These are phyloP conservation scores for Lissocephala sabroskyi DNA, from an alignment of 2,888 invertebrate species.

Conservation along the genomic window DNA sequence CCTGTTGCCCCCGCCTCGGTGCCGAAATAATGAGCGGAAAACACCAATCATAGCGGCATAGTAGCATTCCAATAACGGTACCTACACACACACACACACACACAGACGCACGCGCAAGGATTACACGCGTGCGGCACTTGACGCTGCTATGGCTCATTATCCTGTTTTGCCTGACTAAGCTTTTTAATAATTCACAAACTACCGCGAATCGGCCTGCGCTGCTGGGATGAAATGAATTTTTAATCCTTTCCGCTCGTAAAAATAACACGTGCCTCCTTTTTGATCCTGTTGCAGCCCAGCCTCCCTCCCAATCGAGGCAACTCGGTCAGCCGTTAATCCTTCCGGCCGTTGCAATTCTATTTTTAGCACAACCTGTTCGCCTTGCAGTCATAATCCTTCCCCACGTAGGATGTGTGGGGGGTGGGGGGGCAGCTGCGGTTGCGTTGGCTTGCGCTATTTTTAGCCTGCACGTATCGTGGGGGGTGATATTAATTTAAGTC, in stretches of 20 bases:
- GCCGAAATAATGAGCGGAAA: conserved; percentile 8
- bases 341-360: background rate
- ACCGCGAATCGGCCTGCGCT: conserved; percentile 5
- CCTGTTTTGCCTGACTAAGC: conserved; percentile 11
- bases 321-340: background rate
- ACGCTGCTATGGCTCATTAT: conserved; percentile 21
- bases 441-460: conserved; percentile 29
- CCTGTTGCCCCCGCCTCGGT: conserved; percentile 20
- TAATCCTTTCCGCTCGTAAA: background rate
- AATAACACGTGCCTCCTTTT: conserved; percentile 2
- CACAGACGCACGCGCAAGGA: background rate
- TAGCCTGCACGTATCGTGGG: conserved; percentile 10
- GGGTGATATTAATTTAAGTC: conserved; percentile 35
- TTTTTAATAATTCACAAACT: conserved; percentile 40
- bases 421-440: too few species aligned
- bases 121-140: conserved; percentile 16
- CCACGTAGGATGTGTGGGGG: too few species aligned
- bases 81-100: conserved; percentile 4
- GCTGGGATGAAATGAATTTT: background rate
- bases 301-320: background rate
- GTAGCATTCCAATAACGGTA: conserved; percentile 27
- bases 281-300: background rate
- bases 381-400: too few species aligned
- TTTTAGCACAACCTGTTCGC: background rate
- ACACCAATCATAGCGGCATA: conserved; percentile 18